Conservation (phyloP, 2,113 vertebrate species). For the Tetraodon nigroviridis region DNA sequence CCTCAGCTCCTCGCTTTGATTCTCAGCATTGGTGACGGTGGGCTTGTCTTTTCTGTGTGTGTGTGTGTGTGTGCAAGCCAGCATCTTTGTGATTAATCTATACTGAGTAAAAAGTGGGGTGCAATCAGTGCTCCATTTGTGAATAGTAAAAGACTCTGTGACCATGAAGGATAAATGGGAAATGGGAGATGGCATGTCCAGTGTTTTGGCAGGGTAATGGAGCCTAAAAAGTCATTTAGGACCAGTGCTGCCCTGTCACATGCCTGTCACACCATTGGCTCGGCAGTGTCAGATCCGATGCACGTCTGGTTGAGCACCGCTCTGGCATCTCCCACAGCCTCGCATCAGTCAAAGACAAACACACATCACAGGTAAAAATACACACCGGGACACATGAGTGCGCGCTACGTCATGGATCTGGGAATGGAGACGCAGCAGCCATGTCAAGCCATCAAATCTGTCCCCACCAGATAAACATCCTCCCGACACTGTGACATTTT, state of each 20-base stretch:
- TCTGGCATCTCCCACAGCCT: slow-evolving; percentile 56
- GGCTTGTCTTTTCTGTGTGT: slow-evolving; percentile 29
- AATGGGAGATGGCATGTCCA: slow-evolving; percentile 64
- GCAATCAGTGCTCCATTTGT: slow-evolving; percentile 65
- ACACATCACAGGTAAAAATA: slow-evolving; percentile 51
- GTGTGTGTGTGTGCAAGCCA: slow-evolving; percentile 26
- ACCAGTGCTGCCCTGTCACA: slow-evolving; percentile 64
- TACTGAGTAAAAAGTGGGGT: slow-evolving; percentile 53
- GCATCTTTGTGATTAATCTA: slow-evolving; percentile 63
- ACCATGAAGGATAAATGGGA: slow-evolving; percentile 71
- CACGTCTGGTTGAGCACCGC: slow-evolving; percentile 48
- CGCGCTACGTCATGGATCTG: slow-evolving; percentile 20
- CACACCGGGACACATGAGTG: slow-evolving; percentile 4
- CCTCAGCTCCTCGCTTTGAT: slow-evolving; percentile 38
- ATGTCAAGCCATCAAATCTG: slow-evolving; percentile 72
- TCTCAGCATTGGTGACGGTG: slow-evolving; percentile 16
- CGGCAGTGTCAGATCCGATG: slow-evolving; percentile 66
- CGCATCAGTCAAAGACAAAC: slow-evolving; percentile 64
- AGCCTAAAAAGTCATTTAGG: slow-evolving; percentile 71
- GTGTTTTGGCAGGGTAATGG: slow-evolving; percentile 74
- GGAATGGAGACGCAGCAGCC: slow-evolving; percentile 22
- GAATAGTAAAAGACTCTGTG: slow-evolving; percentile 56
- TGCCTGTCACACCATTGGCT: slow-evolving; percentile 69
- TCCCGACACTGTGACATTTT: slow-evolving; percentile 67
- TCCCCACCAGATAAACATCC: slow-evolving; percentile 71